Evolutionary conservation across 1,140 invertebrate genomes (phyloP), one percentile per base, ranked within the genome.

Genomic region (Musca domestica): DNA sequence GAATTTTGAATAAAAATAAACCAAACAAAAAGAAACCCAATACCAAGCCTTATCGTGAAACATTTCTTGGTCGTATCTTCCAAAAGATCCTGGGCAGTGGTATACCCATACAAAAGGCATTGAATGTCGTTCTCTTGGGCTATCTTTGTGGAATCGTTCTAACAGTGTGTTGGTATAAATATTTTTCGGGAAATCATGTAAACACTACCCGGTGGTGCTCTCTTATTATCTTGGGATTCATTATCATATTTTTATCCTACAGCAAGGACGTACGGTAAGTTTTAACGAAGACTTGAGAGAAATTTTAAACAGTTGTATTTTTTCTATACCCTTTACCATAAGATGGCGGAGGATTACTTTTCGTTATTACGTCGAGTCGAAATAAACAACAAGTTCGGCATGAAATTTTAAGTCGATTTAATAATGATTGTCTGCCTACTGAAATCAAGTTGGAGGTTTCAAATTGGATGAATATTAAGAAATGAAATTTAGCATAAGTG

Each of bases 211-310:
- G 56, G 7, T 61, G 56, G 56, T 34, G 17, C 3, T 22, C 17
- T 6, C 19, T 61, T 6, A 34, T 61, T 19, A 17, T 61, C 6
- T 17, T 61, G 7, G 56, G 56, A 41, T 61, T 61, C 41, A 10
- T 61, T 17, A 19, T 61, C 10, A 17, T 61, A 9, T 10, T 61
- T 7, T 34, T 61, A 20, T 41, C 56, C 17, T 61, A 61, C 19
- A 61, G 56, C 14, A 61, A 34, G 56, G 56, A 61, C 19, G 27
- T 61, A 17, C 34, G 56, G 56, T 61, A 61, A 41, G 34, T 41
- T 30, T 9, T 3, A 9, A 30, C 10, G 25, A 58, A 22, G 6
- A 23, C n/a, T 30, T 54, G 20, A 54, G 1, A 54, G 14, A 4
- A 20, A 51, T 9, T 22, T 1, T 5, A n/a, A 61, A 25, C 3